phyloP scores from a whole-genome alignment of 2,888 invertebrate species.

The Sycophila texana region DNA sequence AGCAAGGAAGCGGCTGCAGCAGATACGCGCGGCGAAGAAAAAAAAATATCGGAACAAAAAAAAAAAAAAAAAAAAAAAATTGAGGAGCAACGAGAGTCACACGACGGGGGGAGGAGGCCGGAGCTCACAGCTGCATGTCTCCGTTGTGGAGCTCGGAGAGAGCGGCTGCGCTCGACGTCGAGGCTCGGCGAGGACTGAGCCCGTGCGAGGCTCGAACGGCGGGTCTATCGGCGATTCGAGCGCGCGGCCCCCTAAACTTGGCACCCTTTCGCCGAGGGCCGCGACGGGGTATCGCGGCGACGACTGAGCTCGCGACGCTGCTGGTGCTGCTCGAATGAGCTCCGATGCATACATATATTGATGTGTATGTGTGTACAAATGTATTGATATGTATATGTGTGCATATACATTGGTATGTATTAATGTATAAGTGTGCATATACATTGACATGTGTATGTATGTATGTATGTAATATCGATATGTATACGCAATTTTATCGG shows the following conservation, averaged over 20 bases:
- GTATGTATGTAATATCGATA: too few species aligned
- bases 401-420: not conserved
- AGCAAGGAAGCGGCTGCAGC: slow-evolving; percentile 1
- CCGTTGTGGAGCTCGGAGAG: not conserved
- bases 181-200: slow-evolving; percentile 31
- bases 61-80: too few species aligned
- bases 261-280: slow-evolving; percentile 7
- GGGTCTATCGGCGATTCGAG: slow-evolving; percentile 7
- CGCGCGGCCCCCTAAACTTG: slow-evolving; percentile 14
- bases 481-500: too few species aligned
- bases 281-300: not conserved
- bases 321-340: too few species aligned
- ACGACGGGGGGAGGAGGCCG: not conserved
- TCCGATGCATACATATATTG: not conserved
- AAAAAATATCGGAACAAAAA: not conserved
- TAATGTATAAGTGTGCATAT: not conserved
- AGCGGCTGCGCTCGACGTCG: not conserved
- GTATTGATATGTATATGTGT: not conserved
- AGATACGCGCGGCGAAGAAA: not conserved
- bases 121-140: not conserved
- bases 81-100: not conserved
- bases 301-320: not conserved
- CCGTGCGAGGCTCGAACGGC: slow-evolving; percentile 13
- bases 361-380: not conserved
- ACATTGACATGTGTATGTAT: not conserved